These are phyloP conservation scores for Dreissena polymorpha DNA, from an alignment of 1,140 invertebrate species.

Conservation along the genomic window DNA sequence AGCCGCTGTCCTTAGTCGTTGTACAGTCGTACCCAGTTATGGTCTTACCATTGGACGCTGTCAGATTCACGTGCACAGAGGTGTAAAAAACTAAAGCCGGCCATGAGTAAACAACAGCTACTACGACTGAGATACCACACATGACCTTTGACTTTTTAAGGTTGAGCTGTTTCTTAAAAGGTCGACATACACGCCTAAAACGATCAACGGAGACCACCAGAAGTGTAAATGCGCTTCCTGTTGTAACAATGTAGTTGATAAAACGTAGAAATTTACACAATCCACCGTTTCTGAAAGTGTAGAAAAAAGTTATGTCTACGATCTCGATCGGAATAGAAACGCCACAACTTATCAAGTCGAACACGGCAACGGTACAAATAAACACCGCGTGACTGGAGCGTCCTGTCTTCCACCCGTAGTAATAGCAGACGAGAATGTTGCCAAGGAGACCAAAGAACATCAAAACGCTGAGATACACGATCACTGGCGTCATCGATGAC, in stretches of 20 bases:
- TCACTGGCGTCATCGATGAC: constrained; percentile 37
- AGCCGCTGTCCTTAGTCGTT: not conserved
- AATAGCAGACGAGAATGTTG: constrained; percentile 54
- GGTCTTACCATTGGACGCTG: not conserved
- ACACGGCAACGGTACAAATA: constrained; percentile 62
- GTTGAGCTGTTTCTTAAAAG: constrained; percentile 53
- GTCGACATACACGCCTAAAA: constrained; percentile 61
- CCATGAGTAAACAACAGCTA: constrained; percentile 22
- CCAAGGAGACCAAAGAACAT: constrained; percentile 53
- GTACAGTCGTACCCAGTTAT: constrained; percentile 22
- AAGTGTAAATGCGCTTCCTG: constrained; percentile 59
- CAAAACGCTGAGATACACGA: constrained; percentile 42
- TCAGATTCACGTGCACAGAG: not conserved
- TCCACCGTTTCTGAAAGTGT: constrained; percentile 47
- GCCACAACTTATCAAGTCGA: constrained; percentile 61
- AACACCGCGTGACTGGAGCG: constrained; percentile 40
- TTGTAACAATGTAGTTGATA: constrained; percentile 46
- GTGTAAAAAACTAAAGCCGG: constrained; percentile 13
- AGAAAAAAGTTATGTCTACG: constrained; percentile 55
- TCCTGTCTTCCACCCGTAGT: constrained; percentile 43
- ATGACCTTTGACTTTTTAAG: constrained; percentile 14
- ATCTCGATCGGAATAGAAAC: constrained; percentile 65
- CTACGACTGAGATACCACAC: not conserved
- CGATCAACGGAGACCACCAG: constrained; percentile 63
- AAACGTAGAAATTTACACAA: constrained; percentile 58